Evolutionary conservation across 2,888 invertebrate species (phyloP), one percentile per base, ranked within the genome.

Genomic region (Nymphalis urticae): DNA sequence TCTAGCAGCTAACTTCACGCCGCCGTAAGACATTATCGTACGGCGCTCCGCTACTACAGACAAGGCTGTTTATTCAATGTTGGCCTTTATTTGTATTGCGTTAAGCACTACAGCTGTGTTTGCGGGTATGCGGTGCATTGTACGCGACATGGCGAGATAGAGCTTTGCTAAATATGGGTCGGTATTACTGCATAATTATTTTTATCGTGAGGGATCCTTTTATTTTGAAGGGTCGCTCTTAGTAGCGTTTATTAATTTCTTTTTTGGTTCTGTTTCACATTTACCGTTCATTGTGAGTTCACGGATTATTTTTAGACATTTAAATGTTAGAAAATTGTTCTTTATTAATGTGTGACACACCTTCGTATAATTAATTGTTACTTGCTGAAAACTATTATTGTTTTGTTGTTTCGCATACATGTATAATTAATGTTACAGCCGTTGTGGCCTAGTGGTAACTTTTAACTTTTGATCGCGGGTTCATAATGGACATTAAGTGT

Each of bases 191-290:
- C 76, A 77, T 74, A 72, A 76, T 75, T 74, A 74, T 72, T 73
- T 75, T 74, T 71, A 71, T 62, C 62, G 48, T 70, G 32, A 69
- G 72, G 53, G 62, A 70, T 71, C 66, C 69, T 70, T 53, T 75
- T 71, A 65, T 68, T 71, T 64, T 65, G 64, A 70, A 62, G 72
- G 76, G 72, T 62, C 59, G 56, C 21, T 32, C 17, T 67, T 68
- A 42, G 54, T 36, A 64, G 59, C 47, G 24, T 66, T 70, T 68
- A 62, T 64, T 70, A 51, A 56, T 70, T 68, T 53, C 68, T 73
- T 72, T 32, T 75, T 78, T 87, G 85, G 85, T 85, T 86, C 83
- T 69, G 72, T 87, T 81, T 80, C 79, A 80, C 80, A 85, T 87
- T 73, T 63, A 27, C 62, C 71, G 73, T 70, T 66, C 66, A 17